phyloP scores from a whole-genome alignment of 2,797 vertebrate genomes.

The Oceanodroma leucorhoa region DNA sequence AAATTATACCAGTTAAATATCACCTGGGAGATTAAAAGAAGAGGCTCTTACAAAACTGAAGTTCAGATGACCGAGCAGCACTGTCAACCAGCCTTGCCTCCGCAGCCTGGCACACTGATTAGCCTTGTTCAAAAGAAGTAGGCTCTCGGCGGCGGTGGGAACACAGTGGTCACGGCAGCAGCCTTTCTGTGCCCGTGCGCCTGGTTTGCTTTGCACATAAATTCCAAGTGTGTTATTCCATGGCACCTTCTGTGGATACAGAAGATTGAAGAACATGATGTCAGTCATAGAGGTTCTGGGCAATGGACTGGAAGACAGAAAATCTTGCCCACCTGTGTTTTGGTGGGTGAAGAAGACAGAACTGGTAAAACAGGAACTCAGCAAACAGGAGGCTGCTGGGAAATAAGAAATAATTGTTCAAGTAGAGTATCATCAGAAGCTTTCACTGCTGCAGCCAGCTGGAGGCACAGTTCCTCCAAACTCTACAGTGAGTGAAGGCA shows the following conservation, averaged over 20 bases:
- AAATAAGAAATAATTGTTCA: background rate
- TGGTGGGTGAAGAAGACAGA: background rate
- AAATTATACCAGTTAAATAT: background rate
- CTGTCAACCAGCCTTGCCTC: background rate
- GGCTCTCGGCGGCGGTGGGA: background rate
- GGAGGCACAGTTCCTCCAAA: background rate
- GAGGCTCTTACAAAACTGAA: background rate
- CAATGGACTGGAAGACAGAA: background rate
- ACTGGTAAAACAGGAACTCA: background rate
- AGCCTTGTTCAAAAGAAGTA: background rate
- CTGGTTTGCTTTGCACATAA: background rate
- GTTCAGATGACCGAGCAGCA: background rate
- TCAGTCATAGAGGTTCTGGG: background rate
- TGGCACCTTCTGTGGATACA: background rate
- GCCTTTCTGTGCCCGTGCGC: background rate
- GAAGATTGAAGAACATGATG: background rate
- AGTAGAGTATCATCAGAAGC: background rate
- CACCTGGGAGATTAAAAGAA: background rate
- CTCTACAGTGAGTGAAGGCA: background rate
- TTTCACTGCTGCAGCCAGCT: background rate
- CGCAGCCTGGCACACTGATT: background rate
- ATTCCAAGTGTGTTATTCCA: background rate
- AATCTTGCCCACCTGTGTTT: background rate
- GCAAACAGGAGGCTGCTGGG: background rate
- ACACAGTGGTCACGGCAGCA: background rate